Base-by-base conservation (phyloP, 2,113 vertebrate species). In the Xyrauchen texanus region DNA sequence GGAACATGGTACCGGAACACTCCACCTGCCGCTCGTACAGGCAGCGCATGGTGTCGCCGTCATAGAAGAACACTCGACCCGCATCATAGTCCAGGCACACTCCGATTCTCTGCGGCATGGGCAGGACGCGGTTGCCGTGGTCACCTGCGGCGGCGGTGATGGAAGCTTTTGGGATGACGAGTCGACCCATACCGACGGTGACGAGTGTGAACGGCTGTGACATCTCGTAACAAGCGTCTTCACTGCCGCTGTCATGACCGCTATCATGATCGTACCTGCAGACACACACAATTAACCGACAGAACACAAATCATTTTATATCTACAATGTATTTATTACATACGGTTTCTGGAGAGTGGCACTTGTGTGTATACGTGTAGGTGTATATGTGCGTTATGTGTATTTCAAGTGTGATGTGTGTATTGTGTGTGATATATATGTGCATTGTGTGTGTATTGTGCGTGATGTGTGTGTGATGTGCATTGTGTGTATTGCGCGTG, bases 161-260 rank as follows among this genome's bases (percentile, higher is more conserved):
- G 4, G 94, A 89, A 4, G 93, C 88, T 67, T 93, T 95, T 60
- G 98, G 98, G 84, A 98, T 95, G 86, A 99, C 95, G 79, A 99
- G 90, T 74, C 95, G 97, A 77, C 94, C 96, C 97, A 97, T 98
- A 85, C 97, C 98, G 57, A 97, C 71, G 4, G 97, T 96, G 85
- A 98, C 90, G 21, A 99, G 89, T 0, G 95, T 96, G 85, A 96
- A 96, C 53, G 96, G 96, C 82, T 97, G 96, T 0, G 94, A 95
- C 16, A 94, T 89, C 67, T 98, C 98, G 1, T 93, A 95, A 82
- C 90, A 92, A 1, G 94, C 72, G 34, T 99, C 98, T 87, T 99
- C 98, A n/a, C 96, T 99, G 78, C 96, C 98, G 0, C 97, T 99
- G 91, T 99, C 97, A 13, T 99, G 97, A 2, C 98, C 98, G 0